Conservation (phyloP, 2,888 invertebrate genomes). For the Ophraella communa region DNA sequence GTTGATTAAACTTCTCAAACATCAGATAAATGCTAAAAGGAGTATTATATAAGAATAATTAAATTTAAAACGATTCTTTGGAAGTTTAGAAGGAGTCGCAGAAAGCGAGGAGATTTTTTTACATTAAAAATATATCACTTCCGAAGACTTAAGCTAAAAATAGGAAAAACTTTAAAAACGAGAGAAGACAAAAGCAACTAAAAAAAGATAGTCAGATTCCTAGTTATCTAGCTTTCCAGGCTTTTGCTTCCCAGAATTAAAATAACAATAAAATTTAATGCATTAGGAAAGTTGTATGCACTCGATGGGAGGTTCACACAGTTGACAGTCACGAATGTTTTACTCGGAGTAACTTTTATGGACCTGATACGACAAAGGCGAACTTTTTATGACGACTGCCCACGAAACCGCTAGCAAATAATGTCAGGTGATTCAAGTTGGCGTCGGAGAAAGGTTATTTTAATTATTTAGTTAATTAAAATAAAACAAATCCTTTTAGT, state of each 20-base stretch:
- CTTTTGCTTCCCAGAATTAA: slow-evolving; percentile 47
- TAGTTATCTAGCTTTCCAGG: slow-evolving; percentile 48
- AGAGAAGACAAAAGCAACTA: slow-evolving; percentile 5
- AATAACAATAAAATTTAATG: slow-evolving; percentile 49
- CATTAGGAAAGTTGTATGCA: slow-evolving; percentile 31
- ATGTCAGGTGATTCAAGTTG: slow-evolving; percentile 7
- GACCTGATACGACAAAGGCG: slow-evolving; percentile 13
- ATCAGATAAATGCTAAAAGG: slow-evolving; percentile 23
- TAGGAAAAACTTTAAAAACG: no score
- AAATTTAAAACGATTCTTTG: slow-evolving; percentile 22
- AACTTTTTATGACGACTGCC: slow-evolving; percentile 20
- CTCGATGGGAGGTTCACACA: slow-evolving; percentile 25
- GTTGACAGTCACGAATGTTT: slow-evolving; percentile 27
- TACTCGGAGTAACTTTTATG: slow-evolving; percentile 18
- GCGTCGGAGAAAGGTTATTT: not conserved
- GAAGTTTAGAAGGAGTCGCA: slow-evolving; percentile 14
- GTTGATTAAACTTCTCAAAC: slow-evolving; percentile 23
- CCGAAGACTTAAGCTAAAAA: slow-evolving; percentile 22
- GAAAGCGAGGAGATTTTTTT: slow-evolving; percentile 20
- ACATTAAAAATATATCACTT: slow-evolving; percentile 32
- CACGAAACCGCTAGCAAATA: slow-evolving; percentile 16
- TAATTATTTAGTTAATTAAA: not conserved
- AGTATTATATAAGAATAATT: slow-evolving; percentile 27
- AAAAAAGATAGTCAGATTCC: slow-evolving; percentile 38
- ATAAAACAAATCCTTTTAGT: not conserved